Conservation (phyloP, 2,113 vertebrate genomes). For the Melanocharis versteri region DNA sequence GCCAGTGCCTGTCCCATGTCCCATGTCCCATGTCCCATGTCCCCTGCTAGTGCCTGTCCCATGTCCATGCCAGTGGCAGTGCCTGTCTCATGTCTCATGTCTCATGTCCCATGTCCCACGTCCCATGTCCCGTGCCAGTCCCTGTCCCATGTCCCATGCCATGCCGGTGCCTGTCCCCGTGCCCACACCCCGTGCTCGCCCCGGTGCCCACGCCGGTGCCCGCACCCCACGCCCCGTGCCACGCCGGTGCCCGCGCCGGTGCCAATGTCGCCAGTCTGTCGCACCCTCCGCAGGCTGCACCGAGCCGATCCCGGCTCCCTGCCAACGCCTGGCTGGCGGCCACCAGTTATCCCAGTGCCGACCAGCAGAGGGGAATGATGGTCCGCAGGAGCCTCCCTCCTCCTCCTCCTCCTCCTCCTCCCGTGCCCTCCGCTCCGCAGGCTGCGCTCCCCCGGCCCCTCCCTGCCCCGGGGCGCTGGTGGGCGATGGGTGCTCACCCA, state of each 20-base stretch:
- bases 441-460: neutral
- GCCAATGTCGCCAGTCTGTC: neutral
- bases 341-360: constrained; percentile 17
- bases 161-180: neutral
- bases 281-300: neutral
- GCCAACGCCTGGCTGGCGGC: neutral
- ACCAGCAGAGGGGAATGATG: constrained; percentile 44
- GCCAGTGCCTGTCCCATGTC: neutral
- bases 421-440: neutral
- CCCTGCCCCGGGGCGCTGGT: neutral
- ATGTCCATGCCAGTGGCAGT: neutral
- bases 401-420: neutral
- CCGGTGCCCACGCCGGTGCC: neutral
- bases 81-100: neutral
- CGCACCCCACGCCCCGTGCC: neutral
- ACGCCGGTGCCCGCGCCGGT: neutral
- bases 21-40: neutral
- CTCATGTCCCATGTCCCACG: no score
- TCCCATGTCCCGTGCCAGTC: neutral
- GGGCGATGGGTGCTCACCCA: neutral
- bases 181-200: neutral
- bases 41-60: neutral
- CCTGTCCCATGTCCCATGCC: neutral
- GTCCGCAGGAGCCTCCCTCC: neutral
- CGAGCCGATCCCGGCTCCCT: neutral